Conservation (phyloP, 1,140 invertebrate species). For the Meteorus sp. region DNA sequence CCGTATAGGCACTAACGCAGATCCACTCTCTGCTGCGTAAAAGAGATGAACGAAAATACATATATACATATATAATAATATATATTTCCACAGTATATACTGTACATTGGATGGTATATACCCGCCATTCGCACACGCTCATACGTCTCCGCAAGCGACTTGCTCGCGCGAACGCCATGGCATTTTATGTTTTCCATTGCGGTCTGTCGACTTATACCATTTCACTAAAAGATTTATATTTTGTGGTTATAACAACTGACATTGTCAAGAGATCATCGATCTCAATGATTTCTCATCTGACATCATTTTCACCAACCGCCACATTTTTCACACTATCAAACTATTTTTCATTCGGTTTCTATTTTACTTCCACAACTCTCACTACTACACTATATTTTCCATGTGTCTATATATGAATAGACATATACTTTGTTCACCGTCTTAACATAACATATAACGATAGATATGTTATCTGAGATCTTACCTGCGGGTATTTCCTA, state of each 20-base stretch:
- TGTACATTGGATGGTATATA: slow-evolving; percentile 11
- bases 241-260: not conserved
- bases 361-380: no score
- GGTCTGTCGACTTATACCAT: slow-evolving; percentile 11
- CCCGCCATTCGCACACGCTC: slow-evolving; percentile 1
- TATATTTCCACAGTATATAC: no score
- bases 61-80: no score
- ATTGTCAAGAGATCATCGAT: slow-evolving; percentile 19
- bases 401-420: no score
- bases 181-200: slow-evolving; percentile 20
- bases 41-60: no score
- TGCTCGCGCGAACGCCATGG: not conserved
- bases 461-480: slow-evolving; percentile 3
- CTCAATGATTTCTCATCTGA: slow-evolving; percentile 6
- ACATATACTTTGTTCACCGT: no score
- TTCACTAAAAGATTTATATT: slow-evolving; percentile 16
- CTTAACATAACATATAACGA: no score
- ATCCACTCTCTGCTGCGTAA: slow-evolving; percentile 18
- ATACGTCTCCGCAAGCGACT: slow-evolving; percentile 1
- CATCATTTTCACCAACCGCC: no score
- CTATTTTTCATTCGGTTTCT: no score
- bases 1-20: slow-evolving; percentile 33
- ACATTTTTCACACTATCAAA: no score
- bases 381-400: no score
- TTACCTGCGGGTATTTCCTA: not conserved